Percentiles rank a stretch among this genome's conserved stretches.
These are phyloP conservation scores for Meta bourneti DNA, from an alignment of 2,888 invertebrate species.

Conservation along the genomic window DNA sequence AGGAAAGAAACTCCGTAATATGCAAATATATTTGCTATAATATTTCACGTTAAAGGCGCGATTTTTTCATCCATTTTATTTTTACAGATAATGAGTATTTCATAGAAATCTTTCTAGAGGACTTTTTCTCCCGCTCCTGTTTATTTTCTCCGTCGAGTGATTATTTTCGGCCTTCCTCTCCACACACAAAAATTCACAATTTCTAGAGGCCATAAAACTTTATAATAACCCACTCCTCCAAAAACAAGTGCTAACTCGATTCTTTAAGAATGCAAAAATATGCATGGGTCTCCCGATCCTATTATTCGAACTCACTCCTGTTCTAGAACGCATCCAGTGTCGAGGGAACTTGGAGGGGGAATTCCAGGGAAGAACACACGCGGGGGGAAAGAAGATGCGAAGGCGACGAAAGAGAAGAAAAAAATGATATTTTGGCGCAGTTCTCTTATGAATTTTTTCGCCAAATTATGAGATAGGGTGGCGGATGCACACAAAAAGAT, in stretches of 20 bases:
- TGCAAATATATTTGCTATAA: neutral
- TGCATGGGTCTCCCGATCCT: constrained; percentile 49
- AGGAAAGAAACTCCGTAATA: neutral
- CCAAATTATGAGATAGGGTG: constrained; percentile 34
- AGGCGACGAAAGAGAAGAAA: constrained; percentile 11
- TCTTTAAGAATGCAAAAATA: constrained; percentile 69
- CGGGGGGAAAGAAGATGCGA: neutral
- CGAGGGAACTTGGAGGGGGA: too few relatives aligned
- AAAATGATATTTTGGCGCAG: constrained; percentile 24
- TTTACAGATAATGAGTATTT: neutral
- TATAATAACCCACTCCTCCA: constrained; percentile 54
- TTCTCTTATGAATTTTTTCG: constrained; percentile 32
- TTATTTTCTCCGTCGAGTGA: constrained; percentile 13
- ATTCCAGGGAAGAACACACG: constrained; percentile 20
- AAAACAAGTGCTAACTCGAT: constrained; percentile 52
- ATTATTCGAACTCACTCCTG: constrained; percentile 49
- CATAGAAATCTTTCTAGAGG: neutral
- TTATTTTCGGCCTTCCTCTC: neutral
- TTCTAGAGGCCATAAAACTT: constrained; percentile 46
- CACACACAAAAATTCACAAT: constrained; percentile 2
- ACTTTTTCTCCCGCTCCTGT: constrained; percentile 22
- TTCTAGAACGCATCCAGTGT: constrained; percentile 1
- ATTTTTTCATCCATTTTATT: neutral
- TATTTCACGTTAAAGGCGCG: neutral
- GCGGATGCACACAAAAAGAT: constrained; percentile 12